A percentile compares a stretch with the other conserved stretches of the same genome.
Conservation (phyloP, 2,888 invertebrate genomes). For the Drosophila parthenogenetica region DNA sequence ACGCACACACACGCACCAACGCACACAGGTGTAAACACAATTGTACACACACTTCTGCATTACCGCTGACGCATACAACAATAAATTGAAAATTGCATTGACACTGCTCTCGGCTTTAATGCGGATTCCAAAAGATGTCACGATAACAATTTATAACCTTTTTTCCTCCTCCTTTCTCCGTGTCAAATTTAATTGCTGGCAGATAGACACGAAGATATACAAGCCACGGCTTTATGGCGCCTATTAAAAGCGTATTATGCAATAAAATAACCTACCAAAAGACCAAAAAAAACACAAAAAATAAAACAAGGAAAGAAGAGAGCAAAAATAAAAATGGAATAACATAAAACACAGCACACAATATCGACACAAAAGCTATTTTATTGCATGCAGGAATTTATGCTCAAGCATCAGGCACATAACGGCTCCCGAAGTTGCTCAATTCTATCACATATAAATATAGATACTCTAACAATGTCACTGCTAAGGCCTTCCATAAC, state of each 20-base stretch:
- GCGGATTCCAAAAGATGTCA: constrained; percentile 3
- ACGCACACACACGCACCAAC: constrained; percentile 2
- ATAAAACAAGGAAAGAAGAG: constrained; percentile 4
- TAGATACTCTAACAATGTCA: constrained; percentile 13
- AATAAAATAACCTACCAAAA: constrained; percentile 38
- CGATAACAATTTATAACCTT: constrained; percentile 19
- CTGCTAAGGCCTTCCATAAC: background rate
- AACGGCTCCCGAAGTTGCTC: constrained; percentile 16
- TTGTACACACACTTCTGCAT: constrained; percentile 24
- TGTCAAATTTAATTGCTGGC: constrained; percentile 49
- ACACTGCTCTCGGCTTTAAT: constrained; percentile 29
- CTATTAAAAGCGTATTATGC: constrained; percentile 67
- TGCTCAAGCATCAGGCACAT: constrained; percentile 38
- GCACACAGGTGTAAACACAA: constrained; percentile 12
- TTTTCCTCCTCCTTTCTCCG: background rate
- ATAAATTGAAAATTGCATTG: constrained; percentile 33
- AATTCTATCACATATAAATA: constrained; percentile 10
- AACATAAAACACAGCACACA: constrained; percentile 59
- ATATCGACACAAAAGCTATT: constrained; percentile 64
- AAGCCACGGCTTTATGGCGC: constrained; percentile 38
- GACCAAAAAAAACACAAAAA: constrained; percentile 15
- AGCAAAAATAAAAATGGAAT: constrained; percentile 19
- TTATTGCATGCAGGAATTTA: constrained; percentile 62
- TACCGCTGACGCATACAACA: constrained; percentile 15
- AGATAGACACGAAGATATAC: constrained; percentile 28